Evolutionary conservation across 2,797 vertebrate genomes (phyloP).

Genomic region (Gallinago stenura): DNA sequence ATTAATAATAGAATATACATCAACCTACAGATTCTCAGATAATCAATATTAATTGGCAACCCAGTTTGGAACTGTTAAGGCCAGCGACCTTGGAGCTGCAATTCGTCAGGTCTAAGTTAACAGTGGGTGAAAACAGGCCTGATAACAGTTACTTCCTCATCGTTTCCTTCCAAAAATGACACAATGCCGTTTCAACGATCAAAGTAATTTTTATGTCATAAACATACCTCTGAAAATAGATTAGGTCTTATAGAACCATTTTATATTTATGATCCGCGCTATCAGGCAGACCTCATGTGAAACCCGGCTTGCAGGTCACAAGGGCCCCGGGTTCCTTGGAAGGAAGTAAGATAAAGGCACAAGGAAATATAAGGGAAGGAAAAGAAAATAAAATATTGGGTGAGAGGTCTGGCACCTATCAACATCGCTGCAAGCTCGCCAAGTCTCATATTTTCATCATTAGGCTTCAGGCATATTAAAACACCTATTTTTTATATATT

Average conservation of each 20-base stretch:
- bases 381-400: not conserved
- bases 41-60: conserved; percentile 39
- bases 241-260: not conserved
- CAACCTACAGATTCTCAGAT: conserved; percentile 20
- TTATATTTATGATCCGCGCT: not conserved
- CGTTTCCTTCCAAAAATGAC: conserved; percentile 55
- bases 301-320: not conserved
- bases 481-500: not conserved
- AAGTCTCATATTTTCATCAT: conserved; percentile 1
- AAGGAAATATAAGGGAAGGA: not conserved
- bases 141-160: conserved; percentile 33
- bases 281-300: not conserved
- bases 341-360: conserved; percentile 6
- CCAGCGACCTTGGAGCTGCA: not conserved
- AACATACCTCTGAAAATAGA: conserved; percentile 3
- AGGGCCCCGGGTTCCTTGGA: not conserved
- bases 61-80: conserved; percentile 16
- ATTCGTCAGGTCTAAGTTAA: not conserved
- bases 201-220: conserved; percentile 40
- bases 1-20: conserved; percentile 40
- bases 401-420: conserved; percentile 15
- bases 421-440: not conserved
- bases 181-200: not conserved
- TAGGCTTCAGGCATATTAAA: not conserved
- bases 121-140: not conserved